Evolutionary conservation across 2,113 vertebrate species (phyloP).

Genomic region (Actinemys pallida): DNA sequence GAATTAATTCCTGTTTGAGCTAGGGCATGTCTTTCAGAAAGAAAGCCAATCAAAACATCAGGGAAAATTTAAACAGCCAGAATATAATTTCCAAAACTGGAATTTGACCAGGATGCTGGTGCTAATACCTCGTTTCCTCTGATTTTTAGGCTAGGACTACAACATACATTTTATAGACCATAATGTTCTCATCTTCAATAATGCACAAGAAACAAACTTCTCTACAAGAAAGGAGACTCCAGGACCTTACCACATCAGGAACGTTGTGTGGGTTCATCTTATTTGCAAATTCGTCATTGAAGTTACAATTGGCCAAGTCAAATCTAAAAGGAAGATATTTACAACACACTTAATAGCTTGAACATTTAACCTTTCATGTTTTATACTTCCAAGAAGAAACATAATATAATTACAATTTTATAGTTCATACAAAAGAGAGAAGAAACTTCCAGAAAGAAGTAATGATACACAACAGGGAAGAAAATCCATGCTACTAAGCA

Average conservation of each 20-base stretch:
- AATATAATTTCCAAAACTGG: neutral
- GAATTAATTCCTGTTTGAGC: neutral
- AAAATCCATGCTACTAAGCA: neutral
- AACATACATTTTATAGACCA: accelerated
- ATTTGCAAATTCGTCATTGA: conserved; percentile 95
- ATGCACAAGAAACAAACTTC: accelerated
- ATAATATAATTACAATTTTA: neutral
- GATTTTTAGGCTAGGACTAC: neutral
- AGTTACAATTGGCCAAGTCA: conserved; percentile 95
- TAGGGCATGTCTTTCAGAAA: neutral
- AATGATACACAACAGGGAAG: neutral
- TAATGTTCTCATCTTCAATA: neutral
- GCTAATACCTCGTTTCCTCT: neutral
- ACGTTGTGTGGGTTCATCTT: conserved; percentile 93
- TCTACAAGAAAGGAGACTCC: neutral
- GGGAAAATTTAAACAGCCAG: neutral
- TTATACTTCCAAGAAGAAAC: neutral
- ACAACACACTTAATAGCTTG: neutral
- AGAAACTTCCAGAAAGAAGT: neutral
- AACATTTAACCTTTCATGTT: neutral
- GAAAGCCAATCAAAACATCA: neutral
- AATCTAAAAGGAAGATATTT: conserved; percentile 79
- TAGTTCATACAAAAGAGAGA: neutral
- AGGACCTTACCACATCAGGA: conserved; percentile 93
- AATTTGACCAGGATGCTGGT: neutral